These are phyloP conservation scores for Trididemnum miniatum DNA, from an alignment of 23 tunicate species.

Conservation along the genomic window DNA sequence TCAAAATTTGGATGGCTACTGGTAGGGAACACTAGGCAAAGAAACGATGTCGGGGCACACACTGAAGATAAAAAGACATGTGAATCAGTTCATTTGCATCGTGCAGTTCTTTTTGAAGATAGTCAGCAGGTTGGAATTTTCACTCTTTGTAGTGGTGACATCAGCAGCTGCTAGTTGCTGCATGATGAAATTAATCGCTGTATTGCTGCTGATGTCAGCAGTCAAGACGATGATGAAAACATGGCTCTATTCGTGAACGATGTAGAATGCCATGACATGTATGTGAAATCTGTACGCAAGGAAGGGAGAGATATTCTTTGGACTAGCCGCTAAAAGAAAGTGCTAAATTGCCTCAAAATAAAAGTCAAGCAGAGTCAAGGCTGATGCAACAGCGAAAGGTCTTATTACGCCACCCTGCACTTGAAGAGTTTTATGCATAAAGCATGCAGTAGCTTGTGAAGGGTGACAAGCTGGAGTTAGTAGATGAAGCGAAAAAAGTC, in stretches of 20 bases:
- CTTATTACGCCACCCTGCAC: not conserved
- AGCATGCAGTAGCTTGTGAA: constrained; percentile 10
- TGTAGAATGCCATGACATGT: not conserved
- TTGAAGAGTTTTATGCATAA: not conserved
- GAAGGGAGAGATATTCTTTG: not conserved
- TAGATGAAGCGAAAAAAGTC: not conserved
- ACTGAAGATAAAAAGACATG: not conserved
- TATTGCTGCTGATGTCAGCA: not conserved
- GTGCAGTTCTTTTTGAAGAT: not conserved
- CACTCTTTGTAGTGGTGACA: not conserved
- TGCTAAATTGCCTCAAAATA: not conserved
- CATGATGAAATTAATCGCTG: not conserved
- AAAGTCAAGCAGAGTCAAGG: not conserved
- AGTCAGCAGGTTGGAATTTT: not conserved
- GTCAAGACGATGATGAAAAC: not conserved
- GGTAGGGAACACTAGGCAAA: constrained; percentile 12
- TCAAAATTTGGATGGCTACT: constrained; percentile 18
- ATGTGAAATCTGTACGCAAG: not conserved
- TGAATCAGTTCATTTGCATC: not conserved
- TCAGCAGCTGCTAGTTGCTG: not conserved
- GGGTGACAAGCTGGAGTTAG: not conserved
- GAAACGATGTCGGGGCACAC: not conserved
- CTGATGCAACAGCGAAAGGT: not conserved
- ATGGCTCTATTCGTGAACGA: constrained; percentile 2
- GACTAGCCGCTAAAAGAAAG: not conserved